phyloP scores from a whole-genome alignment of 2,888 invertebrate genomes.

The Nomada fabriciana region DNA sequence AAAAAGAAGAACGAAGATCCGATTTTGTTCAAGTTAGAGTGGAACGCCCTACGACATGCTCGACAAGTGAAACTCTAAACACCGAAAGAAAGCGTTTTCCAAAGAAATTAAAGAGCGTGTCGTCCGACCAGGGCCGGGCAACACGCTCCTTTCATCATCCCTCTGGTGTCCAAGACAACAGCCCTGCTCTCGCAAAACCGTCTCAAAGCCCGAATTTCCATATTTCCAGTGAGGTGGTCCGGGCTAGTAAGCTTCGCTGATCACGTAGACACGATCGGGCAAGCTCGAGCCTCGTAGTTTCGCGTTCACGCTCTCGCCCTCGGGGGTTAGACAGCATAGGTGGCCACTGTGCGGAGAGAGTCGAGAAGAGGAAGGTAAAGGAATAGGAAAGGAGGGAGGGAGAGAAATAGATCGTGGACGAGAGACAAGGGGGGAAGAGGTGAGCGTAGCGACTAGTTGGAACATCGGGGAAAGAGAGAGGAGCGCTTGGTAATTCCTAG shows the following conservation, averaged over 20 bases:
- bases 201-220: slow-evolving; percentile 60
- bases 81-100: slow-evolving; percentile 25
- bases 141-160: slow-evolving; percentile 2
- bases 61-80: slow-evolving; percentile 5
- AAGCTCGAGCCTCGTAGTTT: slow-evolving; percentile 60
- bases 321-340: slow-evolving; percentile 61
- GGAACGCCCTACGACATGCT: slow-evolving; percentile 16
- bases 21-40: slow-evolving; percentile 9
- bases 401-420: slow-evolving; percentile 27
- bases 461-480: slow-evolving; percentile 27
- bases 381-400: slow-evolving; percentile 32
- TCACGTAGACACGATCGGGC: slow-evolving; percentile 72
- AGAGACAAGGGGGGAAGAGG: slow-evolving; percentile 29
- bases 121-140: neutral
- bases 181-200: slow-evolving; percentile 11
- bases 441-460: neutral
- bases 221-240: slow-evolving; percentile 58
- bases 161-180: slow-evolving; percentile 24
- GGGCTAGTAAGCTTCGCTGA: slow-evolving; percentile 54
- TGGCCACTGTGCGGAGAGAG: slow-evolving; percentile 1
- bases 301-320: slow-evolving; percentile 65
- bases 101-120: slow-evolving; percentile 52
- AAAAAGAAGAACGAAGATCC: neutral
- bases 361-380: slow-evolving; percentile 44
- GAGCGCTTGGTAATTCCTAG: slow-evolving; percentile 72